Base-by-base conservation (phyloP, 2,888 invertebrate species). In the Ryuthela nishihirai region DNA sequence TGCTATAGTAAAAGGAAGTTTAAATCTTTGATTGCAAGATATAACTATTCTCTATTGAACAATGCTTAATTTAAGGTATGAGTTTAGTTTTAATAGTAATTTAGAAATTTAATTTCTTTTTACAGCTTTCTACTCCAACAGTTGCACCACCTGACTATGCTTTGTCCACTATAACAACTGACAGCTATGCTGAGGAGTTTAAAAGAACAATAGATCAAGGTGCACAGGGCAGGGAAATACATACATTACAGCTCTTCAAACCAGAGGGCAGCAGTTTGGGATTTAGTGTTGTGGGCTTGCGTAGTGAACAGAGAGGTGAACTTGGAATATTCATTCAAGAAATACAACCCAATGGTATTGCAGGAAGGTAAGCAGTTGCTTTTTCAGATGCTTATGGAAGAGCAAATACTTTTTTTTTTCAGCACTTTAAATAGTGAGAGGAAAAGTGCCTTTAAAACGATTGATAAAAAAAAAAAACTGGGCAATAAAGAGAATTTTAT, bases 321-420 rank as follows among this genome's bases (percentile, higher is more conserved):
- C 74, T 82, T 17, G 83, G 83, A 20, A 83, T 83, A 67, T 83
- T 81, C 71, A 78, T 84, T 10, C 82, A 83, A 72, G 82, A 83
- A 68, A 82, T 83, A 63, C 83, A 83, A 70, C 78, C 80, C 0
- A 78, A 77, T 64, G 82, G 83, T 36, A 81, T 83, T 38, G 83
- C 83, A 48, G 82, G 79, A 68, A 78, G 80, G 83, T 83, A 73
- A 76, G 80, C 62, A 38, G 38, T 24, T 32, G 5, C n/a, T 34
- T 25, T 9, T 9, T 40, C 10, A n/a, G 35, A 10, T 18, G 24
- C 20, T 34, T 6, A 15, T 18, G n/a, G n/a, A n/a, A n/a, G n/a
- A n/a, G n/a, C n/a, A n/a, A n/a, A n/a, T n/a, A n/a, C n/a, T n/a
- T n/a, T n/a, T n/a, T n/a, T n/a, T n/a, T n/a, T n/a, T n/a, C n/a